A percentile compares a stretch with the other conserved stretches of the same genome.
Conservation (phyloP, 2,888 invertebrate genomes). For the Crepidodera aurea region DNA sequence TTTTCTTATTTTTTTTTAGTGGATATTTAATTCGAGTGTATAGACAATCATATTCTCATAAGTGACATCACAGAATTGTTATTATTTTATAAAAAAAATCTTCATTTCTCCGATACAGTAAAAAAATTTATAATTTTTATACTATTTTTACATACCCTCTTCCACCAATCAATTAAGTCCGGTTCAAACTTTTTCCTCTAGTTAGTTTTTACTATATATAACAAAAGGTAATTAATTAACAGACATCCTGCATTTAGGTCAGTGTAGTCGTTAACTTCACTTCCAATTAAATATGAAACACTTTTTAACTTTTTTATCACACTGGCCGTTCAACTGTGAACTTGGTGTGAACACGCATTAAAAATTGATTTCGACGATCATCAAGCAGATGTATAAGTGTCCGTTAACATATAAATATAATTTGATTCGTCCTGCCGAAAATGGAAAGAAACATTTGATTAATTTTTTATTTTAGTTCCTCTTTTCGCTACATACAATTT, state of each 20-base stretch:
- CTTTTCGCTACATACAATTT: background rate
- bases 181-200: background rate
- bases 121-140: background rate
- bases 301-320: background rate
- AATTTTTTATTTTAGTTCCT: no score
- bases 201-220: background rate
- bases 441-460: no score
- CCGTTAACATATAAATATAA: constrained; percentile 8
- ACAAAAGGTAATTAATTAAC: constrained; percentile 13
- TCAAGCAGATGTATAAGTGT: constrained; percentile 7
- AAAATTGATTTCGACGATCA: constrained; percentile 11
- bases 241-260: constrained; percentile 1
- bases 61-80: no score
- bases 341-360: constrained; percentile 5
- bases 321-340: background rate
- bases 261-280: constrained; percentile 5
- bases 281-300: constrained; percentile 10
- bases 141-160: background rate
- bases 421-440: no score
- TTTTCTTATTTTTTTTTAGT: no score
- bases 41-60: no score
- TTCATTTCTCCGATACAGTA: no score
- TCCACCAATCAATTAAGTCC: background rate
- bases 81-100: no score
- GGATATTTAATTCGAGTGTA: no score